Evolutionary conservation across 2,797 vertebrate genomes (phyloP), one percentile per base, ranked within the genome.

Genomic region (Alauda arvensis): DNA sequence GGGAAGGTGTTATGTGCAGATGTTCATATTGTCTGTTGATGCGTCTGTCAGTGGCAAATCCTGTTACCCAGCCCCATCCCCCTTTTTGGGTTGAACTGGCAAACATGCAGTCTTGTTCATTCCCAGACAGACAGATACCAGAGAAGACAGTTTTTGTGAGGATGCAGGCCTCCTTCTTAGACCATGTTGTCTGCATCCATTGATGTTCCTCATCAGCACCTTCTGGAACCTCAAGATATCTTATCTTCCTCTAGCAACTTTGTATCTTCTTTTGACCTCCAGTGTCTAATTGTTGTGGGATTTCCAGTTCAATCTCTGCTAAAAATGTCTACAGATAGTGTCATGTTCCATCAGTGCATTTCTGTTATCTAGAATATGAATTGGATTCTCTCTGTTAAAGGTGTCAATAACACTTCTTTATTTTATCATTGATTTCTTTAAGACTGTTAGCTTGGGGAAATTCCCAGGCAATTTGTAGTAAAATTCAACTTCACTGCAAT

Each of bases 341-440:
- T 66, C 3, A 1, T 76, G 37, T 87, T 92, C 77, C 67, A 46
- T 51, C 1, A 3, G 20, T 60, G 43, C 6, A 1, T 79, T 72
- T 85, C 57, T 71, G 25, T 80, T 43, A 48, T 62, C 43, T 55
- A 51, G 79, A 65, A 34, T 61, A 51, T 29, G 34, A 74, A n/a
- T 55, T 79, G 53, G 17, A 57, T 77, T 79, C 16, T 87, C 34
- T 75, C n/a, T n/a, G 14, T 89, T 90, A 8, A 4, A 39, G 51
- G 39, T 85, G 42, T 85, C 77, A 85, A 46, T 91, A 87, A 43
- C 42, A 21, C 21, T 65, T 87, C 48, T 76, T 6, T 71, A 60
- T 90, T 87, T 94, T 77, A 53, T 87, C 21, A 72, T 81, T 67
- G 56, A 16, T 90, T 91, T 85, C 74, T 88, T 83, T 62, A 81